Conservation (phyloP, 2,113 vertebrate species). For the Phaethornis superciliosus region DNA sequence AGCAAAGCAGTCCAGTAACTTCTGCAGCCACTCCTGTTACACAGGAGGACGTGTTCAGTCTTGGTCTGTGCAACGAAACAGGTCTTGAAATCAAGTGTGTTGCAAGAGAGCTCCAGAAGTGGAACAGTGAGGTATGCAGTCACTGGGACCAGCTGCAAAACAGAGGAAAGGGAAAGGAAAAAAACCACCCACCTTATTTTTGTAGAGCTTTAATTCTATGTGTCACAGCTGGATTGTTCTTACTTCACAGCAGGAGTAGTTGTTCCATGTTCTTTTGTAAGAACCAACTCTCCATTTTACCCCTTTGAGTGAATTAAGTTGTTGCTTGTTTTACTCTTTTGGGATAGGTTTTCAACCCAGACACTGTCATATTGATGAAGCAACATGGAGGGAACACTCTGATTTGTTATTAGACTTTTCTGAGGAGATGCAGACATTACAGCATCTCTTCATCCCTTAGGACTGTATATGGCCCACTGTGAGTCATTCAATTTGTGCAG, state of each 20-base stretch:
- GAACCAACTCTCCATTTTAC: background rate
- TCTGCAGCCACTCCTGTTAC: constrained; percentile 76
- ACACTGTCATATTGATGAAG: background rate
- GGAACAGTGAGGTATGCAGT: constrained; percentile 78
- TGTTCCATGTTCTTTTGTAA: background rate
- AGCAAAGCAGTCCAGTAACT: constrained; percentile 83
- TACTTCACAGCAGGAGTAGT: background rate
- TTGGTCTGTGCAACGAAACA: constrained; percentile 80
- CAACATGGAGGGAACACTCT: background rate
- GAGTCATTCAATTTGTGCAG: background rate
- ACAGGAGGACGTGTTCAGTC: constrained; percentile 76
- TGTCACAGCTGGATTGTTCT: background rate
- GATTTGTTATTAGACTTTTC: constrained; percentile 5
- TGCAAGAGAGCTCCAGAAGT: constrained; percentile 78
- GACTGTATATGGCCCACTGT: background rate
- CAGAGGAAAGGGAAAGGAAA: background rate
- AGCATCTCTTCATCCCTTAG: background rate
- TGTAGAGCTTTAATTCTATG: background rate
- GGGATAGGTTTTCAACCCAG: background rate
- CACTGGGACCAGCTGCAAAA: constrained; percentile 82
- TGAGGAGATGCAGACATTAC: constrained; percentile 28
- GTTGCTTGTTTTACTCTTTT: background rate
- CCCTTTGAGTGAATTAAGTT: background rate
- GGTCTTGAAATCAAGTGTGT: constrained; percentile 81
- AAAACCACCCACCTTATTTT: background rate